Conservation (phyloP, 2,888 invertebrate genomes). For the Metellina segmentata region DNA sequence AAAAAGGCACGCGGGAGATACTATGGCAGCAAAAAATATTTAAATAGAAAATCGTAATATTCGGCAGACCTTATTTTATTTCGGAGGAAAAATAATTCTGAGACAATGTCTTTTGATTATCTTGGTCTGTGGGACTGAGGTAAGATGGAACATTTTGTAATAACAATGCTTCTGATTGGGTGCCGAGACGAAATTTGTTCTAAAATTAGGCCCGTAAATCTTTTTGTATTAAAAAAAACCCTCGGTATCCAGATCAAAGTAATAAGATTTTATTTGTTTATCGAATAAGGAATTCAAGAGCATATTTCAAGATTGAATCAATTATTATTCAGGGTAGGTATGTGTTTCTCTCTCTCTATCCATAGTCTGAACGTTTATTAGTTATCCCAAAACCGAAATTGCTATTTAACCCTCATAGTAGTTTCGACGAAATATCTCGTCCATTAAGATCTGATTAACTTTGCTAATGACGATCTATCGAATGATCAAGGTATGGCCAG, state of each 20-base stretch:
- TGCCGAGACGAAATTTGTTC: conserved; percentile 52
- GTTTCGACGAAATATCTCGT: too few relatives aligned
- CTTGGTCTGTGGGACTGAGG: conserved; percentile 4
- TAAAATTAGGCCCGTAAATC: conserved; percentile 71
- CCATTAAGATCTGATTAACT: too few relatives aligned
- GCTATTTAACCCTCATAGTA: too few relatives aligned
- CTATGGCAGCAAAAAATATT: background rate
- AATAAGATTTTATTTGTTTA: conserved; percentile 70
- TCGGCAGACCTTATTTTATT: conserved; percentile 35
- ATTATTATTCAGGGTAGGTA: conserved; percentile 19
- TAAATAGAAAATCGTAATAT: conserved; percentile 60
- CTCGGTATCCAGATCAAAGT: conserved; percentile 5
- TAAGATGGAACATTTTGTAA: conserved; percentile 51
- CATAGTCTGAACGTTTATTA: conserved; percentile 3
- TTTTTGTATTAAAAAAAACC: conserved; percentile 59
- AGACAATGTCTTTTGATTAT: conserved; percentile 68
- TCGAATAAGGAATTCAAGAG: conserved; percentile 33
- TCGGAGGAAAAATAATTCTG: conserved; percentile 50
- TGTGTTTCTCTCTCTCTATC: too few relatives aligned
- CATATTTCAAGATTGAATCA: conserved; percentile 47
- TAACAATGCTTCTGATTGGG: conserved; percentile 62
- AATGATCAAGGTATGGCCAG: too few relatives aligned
- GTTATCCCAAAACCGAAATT: too few relatives aligned
- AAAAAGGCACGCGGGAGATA: background rate
- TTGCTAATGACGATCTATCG: too few relatives aligned